Evolutionary conservation across 2,888 invertebrate genomes (phyloP).

Genomic region (Xanthorhoe designata): DNA sequence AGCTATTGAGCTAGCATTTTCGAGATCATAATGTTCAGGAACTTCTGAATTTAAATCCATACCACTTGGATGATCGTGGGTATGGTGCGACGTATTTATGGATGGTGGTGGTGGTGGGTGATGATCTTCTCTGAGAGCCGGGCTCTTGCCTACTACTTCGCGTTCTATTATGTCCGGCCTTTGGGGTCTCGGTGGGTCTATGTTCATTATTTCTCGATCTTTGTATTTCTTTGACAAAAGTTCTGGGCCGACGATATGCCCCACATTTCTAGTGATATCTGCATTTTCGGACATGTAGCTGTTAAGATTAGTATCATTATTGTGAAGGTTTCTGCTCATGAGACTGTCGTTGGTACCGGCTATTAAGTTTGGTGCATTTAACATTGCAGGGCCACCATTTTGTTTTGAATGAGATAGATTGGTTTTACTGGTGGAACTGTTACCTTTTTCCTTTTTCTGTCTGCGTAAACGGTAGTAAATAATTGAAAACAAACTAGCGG

Average conservation of each 20-base stretch:
- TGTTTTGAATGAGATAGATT: conserved; percentile 92
- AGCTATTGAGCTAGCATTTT: conserved; percentile 98
- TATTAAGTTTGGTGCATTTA: conserved; percentile 89
- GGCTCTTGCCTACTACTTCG: conserved; percentile 94
- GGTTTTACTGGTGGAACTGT: conserved; percentile 86
- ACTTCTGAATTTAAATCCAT: conserved; percentile 92
- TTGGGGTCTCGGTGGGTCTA: conserved; percentile 91
- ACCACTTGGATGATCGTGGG: conserved; percentile 89
- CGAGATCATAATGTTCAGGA: conserved; percentile 97
- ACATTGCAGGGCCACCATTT: conserved; percentile 89
- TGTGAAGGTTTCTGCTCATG: conserved; percentile 88
- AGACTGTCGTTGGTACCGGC: conserved; percentile 89
- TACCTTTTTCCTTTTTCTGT: conserved; percentile 94
- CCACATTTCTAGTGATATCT: conserved; percentile 90
- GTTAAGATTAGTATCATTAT: conserved; percentile 89
- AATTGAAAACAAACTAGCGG: conserved; percentile 95
- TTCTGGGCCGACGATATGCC: conserved; percentile 93
- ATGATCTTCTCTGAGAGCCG: conserved; percentile 91
- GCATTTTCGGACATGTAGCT: conserved; percentile 90
- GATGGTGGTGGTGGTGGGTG: conserved; percentile 93
- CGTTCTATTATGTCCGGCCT: conserved; percentile 97
- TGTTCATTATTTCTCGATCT: conserved; percentile 91
- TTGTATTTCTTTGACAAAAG: conserved; percentile 95
- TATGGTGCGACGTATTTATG: conserved; percentile 89
- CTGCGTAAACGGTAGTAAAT: conserved; percentile 95